Conservation (phyloP, 2,888 invertebrate species). For the Trilocha varians region DNA sequence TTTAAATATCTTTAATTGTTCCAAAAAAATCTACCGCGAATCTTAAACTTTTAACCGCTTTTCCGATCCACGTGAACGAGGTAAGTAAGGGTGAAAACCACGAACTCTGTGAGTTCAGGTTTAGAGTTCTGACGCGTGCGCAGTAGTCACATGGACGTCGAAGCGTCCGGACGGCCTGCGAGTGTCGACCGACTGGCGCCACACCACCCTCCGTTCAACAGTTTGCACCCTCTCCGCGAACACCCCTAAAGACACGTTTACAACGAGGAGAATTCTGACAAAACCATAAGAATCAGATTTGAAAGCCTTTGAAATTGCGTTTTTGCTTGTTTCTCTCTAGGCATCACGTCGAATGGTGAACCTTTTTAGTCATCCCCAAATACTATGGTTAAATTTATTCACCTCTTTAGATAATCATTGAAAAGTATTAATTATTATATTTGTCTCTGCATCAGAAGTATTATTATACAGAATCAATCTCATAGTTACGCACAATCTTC, state of each 20-base stretch:
- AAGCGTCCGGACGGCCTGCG: conserved; percentile 38
- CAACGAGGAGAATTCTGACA: neutral
- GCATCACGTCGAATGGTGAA: too few relatives aligned
- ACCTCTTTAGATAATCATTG: too few relatives aligned
- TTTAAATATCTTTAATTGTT: too few relatives aligned
- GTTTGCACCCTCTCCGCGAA: conserved; percentile 57
- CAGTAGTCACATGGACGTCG: conserved; percentile 16
- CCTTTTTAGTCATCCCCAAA: too few relatives aligned
- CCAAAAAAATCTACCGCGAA: neutral
- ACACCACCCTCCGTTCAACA: conserved; percentile 62
- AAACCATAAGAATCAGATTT: neutral
- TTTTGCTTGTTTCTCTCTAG: too few relatives aligned
- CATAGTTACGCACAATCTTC: too few relatives aligned
- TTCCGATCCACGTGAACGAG: neutral
- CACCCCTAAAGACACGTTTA: conserved; percentile 30
- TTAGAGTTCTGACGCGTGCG: conserved; percentile 22
- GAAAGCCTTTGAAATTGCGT: neutral
- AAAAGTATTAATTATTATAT: too few relatives aligned
- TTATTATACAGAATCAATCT: too few relatives aligned
- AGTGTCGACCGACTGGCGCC: conserved; percentile 60
- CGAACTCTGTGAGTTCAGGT: neutral
- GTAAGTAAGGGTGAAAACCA: neutral
- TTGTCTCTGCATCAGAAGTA: too few relatives aligned
- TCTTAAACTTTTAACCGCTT: neutral
- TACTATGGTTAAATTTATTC: too few relatives aligned